Conservation (phyloP, 1,140 invertebrate genomes). For the Agraylea sexmaculata region DNA sequence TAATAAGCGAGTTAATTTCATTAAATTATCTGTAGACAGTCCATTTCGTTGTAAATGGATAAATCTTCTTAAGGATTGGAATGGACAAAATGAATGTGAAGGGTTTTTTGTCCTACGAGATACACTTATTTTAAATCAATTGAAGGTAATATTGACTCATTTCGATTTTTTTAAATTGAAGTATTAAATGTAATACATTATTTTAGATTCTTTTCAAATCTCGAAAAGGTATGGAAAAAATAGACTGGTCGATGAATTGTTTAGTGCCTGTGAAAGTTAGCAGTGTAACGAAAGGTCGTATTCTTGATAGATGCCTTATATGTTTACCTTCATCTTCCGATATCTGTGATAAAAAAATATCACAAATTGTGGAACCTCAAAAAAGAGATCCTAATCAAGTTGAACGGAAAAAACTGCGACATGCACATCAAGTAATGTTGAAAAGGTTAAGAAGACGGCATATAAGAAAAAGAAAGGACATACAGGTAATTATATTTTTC, state of each 20-base stretch:
- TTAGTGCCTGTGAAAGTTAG: constrained; percentile 44
- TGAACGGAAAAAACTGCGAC: constrained; percentile 42
- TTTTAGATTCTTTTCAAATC: constrained; percentile 16
- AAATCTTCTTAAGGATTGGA: constrained; percentile 59
- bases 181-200: constrained; percentile 21
- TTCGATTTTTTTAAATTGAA: too few species aligned
- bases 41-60: constrained; percentile 70
- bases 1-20: constrained; percentile 73
- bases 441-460: constrained; percentile 46
- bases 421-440: constrained; percentile 45
- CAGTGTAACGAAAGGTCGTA: constrained; percentile 34
- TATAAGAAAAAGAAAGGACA: constrained; percentile 38
- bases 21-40: constrained; percentile 58
- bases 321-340: constrained; percentile 50
- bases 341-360: constrained; percentile 29
- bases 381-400: constrained; percentile 46
- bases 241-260: constrained; percentile 26
- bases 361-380: constrained; percentile 37
- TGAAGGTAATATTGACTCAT: constrained; percentile 28
- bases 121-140: constrained; percentile 31
- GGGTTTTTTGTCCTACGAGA: constrained; percentile 46
- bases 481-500: constrained; percentile 23
- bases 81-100: constrained; percentile 19
- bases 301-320: constrained; percentile 47
- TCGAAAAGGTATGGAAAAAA: constrained; percentile 6